Evolutionary conservation across 37 sponge, comb jelly and placozoan species (phyloP).

Genomic region (Axinella damicornis): DNA sequence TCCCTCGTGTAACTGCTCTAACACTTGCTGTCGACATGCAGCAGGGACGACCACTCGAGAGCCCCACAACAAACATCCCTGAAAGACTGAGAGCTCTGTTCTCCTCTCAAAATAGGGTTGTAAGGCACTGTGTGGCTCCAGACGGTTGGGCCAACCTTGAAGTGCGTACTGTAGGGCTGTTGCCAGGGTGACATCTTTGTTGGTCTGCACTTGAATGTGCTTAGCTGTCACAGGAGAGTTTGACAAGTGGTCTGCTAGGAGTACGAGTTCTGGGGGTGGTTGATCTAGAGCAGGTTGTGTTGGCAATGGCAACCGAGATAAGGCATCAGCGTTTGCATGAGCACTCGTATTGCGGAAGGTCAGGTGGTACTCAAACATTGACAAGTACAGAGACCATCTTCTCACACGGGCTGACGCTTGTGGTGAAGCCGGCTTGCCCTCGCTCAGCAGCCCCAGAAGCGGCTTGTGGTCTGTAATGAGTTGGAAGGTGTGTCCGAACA

Average conservation of each 20-base stretch:
- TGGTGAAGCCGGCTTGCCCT: not conserved
- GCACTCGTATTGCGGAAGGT: not conserved
- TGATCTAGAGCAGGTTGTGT: not conserved
- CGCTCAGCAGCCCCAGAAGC: constrained; percentile 2
- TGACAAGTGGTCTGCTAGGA: not conserved
- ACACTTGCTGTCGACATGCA: too few relatives aligned
- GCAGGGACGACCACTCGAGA: too few relatives aligned
- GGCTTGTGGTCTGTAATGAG: constrained; percentile 36
- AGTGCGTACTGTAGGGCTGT: not conserved
- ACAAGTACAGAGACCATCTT: constrained; percentile 14
- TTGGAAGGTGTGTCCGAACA: not conserved
- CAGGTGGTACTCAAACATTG: not conserved
- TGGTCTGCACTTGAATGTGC: constrained; percentile 7
- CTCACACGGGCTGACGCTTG: constrained; percentile 24
- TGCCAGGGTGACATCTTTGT: not conserved
- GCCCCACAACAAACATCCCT: not conserved
- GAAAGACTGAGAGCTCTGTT: not conserved
- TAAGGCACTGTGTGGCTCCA: not conserved
- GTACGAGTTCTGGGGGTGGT: not conserved
- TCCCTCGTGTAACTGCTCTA: too few relatives aligned
- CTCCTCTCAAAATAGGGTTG: not conserved
- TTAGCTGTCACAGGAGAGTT: not conserved
- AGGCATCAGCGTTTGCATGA: constrained; percentile 35
- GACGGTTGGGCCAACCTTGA: constrained; percentile 24
- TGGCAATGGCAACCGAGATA: not conserved